A percentile compares a stretch with the other conserved stretches of the same genome.
Evolutionary conservation across 2,797 vertebrate species (phyloP).

Genomic region (Enteromius anoplus): DNA sequence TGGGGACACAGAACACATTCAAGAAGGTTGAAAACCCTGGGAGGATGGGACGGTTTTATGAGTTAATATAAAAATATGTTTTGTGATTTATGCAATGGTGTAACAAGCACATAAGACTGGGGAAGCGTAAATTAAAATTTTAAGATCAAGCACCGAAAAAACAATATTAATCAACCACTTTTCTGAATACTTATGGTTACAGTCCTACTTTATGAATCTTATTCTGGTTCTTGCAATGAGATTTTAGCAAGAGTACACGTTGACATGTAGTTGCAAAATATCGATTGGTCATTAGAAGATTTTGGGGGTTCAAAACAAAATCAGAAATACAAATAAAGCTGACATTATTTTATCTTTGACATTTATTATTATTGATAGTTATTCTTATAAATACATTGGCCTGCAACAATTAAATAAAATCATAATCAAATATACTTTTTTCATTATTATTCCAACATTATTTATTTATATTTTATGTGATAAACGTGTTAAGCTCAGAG

Average conservation of each 20-base stretch:
- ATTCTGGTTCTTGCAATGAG: not conserved
- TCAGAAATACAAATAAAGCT: not conserved
- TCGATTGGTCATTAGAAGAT: not conserved
- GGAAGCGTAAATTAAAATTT: not conserved
- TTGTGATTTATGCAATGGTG: not conserved
- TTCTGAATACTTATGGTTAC: not conserved
- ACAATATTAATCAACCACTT: not conserved
- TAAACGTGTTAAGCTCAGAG: not conserved
- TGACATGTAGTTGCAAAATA: not conserved
- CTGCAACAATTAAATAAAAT: not conserved
- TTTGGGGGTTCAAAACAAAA: not conserved
- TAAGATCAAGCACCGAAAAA: not conserved
- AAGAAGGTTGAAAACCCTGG: conserved; percentile 2
- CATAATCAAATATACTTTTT: not conserved
- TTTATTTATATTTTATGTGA: not conserved
- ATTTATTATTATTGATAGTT: not conserved
- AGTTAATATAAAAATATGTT: not conserved
- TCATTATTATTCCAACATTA: not conserved
- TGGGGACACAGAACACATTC: conserved; percentile 24
- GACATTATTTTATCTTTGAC: not conserved
- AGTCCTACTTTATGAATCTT: not conserved
- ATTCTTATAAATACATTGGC: not conserved
- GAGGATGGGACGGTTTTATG: not conserved
- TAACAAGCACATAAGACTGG: not conserved
- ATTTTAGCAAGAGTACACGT: not conserved